A percentile compares a stretch with the other conserved stretches of the same genome.
phyloP scores from a whole-genome alignment of 2,888 invertebrate species.

The Trichopoda pennipes region DNA sequence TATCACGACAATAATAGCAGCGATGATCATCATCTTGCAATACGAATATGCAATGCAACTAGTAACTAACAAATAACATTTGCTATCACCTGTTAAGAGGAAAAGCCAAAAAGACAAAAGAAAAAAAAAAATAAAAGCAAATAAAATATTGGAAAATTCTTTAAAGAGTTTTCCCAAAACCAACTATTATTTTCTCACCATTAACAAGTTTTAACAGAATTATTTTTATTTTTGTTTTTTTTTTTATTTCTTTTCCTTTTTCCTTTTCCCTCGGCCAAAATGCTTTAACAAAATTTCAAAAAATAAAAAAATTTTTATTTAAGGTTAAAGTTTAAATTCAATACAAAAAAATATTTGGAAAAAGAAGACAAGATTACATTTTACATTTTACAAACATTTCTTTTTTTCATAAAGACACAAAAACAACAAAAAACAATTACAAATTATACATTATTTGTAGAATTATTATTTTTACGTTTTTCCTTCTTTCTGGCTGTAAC shows the following conservation, averaged over 20 bases:
- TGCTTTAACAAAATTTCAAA: constrained; percentile 38
- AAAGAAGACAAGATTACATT: constrained; percentile 1
- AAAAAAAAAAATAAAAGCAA: background rate
- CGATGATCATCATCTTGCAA: constrained; percentile 32
- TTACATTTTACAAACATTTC: constrained; percentile 44
- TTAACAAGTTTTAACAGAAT: constrained; percentile 23
- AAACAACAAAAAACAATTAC: constrained; percentile 9
- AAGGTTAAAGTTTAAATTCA: constrained; percentile 64
- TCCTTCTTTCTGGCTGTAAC: background rate
- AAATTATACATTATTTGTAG: constrained; percentile 9
- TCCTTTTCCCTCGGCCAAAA: constrained; percentile 3
- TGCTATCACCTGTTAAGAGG: constrained; percentile 60
- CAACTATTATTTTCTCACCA: constrained; percentile 53
- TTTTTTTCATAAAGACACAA: constrained; percentile 42
- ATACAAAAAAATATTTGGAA: constrained; percentile 34
- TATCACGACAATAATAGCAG: constrained; percentile 46
- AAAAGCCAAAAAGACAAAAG: background rate
- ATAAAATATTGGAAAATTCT: constrained; percentile 25
- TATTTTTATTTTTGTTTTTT: too few relatives aligned
- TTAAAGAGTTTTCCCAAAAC: constrained; percentile 34
- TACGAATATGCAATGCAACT: constrained; percentile 10
- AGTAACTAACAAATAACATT: constrained; percentile 23
- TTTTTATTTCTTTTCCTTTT: constrained; percentile 9
- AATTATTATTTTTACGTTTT: constrained; percentile 26
- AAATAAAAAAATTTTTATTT: constrained; percentile 54